These are phyloP conservation scores for Ferrisia virgata DNA, from an alignment of 2,888 invertebrate species.

Conservation along the genomic window DNA sequence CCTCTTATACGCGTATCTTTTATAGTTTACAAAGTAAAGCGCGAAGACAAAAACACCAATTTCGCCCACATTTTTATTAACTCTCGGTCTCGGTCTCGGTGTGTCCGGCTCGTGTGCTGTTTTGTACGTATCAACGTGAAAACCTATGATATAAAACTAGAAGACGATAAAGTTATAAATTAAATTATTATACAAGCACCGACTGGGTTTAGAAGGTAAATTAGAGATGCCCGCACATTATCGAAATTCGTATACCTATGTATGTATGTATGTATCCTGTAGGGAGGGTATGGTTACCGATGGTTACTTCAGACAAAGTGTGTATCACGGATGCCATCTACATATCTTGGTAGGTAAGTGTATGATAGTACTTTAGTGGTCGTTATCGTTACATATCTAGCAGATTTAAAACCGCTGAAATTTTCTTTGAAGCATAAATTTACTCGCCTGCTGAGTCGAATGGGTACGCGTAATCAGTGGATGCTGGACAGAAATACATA, in stretches of 20 bases:
- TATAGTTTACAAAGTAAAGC: not conserved
- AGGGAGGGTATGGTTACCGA: not conserved
- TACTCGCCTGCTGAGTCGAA: not conserved
- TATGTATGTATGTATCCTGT: not conserved
- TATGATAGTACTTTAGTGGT: not conserved
- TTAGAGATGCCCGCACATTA: not conserved
- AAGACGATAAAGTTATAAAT: not conserved
- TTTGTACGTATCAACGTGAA: too few species aligned
- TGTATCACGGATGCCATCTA: not conserved
- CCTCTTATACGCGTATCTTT: not conserved
- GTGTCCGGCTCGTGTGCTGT: not conserved
- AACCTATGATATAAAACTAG: too few species aligned
- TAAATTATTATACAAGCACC: not conserved
- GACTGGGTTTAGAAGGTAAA: too few species aligned
- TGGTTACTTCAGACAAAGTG: not conserved
- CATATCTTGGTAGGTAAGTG: not conserved
- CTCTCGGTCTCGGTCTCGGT: not conserved
- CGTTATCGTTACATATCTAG: too few species aligned
- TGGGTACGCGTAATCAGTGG: too few species aligned
- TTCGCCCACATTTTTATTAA: not conserved
- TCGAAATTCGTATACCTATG: not conserved
- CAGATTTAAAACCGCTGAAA: not conserved
- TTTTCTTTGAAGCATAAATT: not conserved
- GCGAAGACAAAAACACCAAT: not conserved
- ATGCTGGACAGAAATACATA: not conserved